Percentiles rank a stretch among this genome's conserved stretches.
Conservation (phyloP, 1,140 invertebrate genomes). For the Metaphire vulgaris region DNA sequence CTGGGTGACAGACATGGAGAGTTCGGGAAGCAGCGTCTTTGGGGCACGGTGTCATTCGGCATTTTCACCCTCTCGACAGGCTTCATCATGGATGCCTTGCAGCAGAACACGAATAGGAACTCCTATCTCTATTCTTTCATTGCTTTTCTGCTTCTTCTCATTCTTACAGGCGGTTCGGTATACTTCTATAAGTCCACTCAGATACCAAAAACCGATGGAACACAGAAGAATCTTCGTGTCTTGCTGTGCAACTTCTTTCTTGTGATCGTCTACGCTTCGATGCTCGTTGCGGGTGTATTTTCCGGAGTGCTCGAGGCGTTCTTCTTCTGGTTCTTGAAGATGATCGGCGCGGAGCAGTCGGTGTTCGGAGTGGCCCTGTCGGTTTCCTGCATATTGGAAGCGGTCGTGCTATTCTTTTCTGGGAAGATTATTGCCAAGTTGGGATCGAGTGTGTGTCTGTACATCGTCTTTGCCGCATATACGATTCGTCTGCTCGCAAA, state of each 20-base stretch:
- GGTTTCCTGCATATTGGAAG: slow-evolving; percentile 76
- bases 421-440: slow-evolving; percentile 71
- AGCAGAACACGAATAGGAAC: slow-evolving; percentile 23
- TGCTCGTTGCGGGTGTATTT: slow-evolving; percentile 52
- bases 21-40: slow-evolving; percentile 72
- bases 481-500: slow-evolving; percentile 72
- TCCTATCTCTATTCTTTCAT: slow-evolving; percentile 21
- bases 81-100: slow-evolving; percentile 38
- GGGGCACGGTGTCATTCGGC: slow-evolving; percentile 35
- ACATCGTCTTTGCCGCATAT: slow-evolving; percentile 68
- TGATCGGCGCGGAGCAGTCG: slow-evolving; percentile 67
- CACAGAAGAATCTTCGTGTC: background rate
- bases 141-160: slow-evolving; percentile 38
- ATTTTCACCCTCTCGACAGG: slow-evolving; percentile 37
- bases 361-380: slow-evolving; percentile 72
- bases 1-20: slow-evolving; percentile 33
- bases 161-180: slow-evolving; percentile 36
- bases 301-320: slow-evolving; percentile 77
- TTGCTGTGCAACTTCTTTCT: slow-evolving; percentile 25
- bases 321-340: slow-evolving; percentile 76
- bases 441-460: slow-evolving; percentile 75
- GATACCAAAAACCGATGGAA: background rate
- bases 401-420: slow-evolving; percentile 69
- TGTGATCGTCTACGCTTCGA: background rate
- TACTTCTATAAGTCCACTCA: slow-evolving; percentile 5